Evolutionary conservation across 2,888 invertebrate genomes (phyloP), one percentile per base, ranked within the genome.

Genomic region (Stenoptilia bipunctidactyla): DNA sequence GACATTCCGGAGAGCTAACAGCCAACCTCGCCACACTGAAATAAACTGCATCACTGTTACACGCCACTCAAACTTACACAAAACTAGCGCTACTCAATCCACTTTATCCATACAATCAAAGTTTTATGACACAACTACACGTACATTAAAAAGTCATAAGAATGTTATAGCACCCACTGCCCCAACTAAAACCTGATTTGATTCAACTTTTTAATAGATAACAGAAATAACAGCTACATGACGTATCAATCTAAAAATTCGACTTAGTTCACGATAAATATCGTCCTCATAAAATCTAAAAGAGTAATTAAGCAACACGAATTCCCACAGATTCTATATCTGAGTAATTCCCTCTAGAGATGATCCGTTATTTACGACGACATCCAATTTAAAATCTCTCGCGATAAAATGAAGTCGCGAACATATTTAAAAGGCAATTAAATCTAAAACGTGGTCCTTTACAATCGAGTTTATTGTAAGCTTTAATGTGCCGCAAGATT

Each of bases 1-100:
- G 68, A 73, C 79, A 80, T 79, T 76, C 80, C 74, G 50, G 50
- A 39, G 38, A 36, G 20, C 15, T 36, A 13, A 38, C 37, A 30
- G 27, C 40, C 30, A 30, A 13, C 35, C n/a, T 34, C 34, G 15
- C 35, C n/a, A 39, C 34, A 38, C 44, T 38, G 46, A 46, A 52
- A 46, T 52, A 47, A 52, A 45, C 49, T 41, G 44, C 30, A 30
- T 39, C 40, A 15, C 37, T 30, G 33, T 15, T 14, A 15, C 13
- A 15, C 36, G 34, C 40, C 27, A 14, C 12, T 15, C 15, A 27
- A 33, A 25, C 15, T 35, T 8, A 36, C 15, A 12, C 27, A 30
- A 37, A 27, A 40, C 20, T 12, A 36, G 9, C 8, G 27, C 34
- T 10, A 45, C 40, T 41, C 44, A 48, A 48, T 44, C 45, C 43